Base-by-base conservation (phyloP, 64 coral and sea anemone species). In the Stichodactyla mertensii region DNA sequence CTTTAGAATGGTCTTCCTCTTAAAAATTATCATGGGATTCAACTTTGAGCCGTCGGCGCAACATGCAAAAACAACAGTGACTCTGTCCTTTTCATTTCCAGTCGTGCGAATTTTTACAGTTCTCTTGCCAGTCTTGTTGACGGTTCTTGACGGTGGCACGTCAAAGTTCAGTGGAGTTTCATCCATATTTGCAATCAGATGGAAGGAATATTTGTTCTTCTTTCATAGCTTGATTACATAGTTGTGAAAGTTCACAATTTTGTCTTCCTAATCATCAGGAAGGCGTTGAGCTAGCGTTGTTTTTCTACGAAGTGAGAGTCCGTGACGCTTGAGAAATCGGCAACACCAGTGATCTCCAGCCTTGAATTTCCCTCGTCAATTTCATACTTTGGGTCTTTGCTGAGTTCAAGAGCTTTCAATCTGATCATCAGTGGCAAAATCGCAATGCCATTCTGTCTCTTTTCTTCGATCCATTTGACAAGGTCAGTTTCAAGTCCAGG, bases 111-210 rank as follows among this genome's bases (percentile, higher is more conserved):
- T 86, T 55, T 86, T 86, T 16, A 84, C 64, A 16, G 80, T 89
- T 83, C 83, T 89, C 88, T 89, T 27, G 16, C 88, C 88, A 86
- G 61, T 71, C 55, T 80, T 86, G 84, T 86, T 78, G 10, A 91
- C 59, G 13, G 71, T 89, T 22, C 18, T 14, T 23, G 9, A 7
- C 57, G 59, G 27, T 55, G 56, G 83, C 64, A 77, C 58, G 45
- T 91, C 85, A 24, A 92, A 92, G 19, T 16, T 92, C 16, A 83
- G 51, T 19, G 85, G 90, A 64, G 85, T 92, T n/a, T 92, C 85
- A 82, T 93, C 92, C 87, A 90, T 90, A 84, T 93, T 93, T 45
- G 60, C 83, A 18, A 93, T 82, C 12, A 86, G 52, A 74, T 87
- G 84, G 54, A 83, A 36, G 31, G 57, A 74, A 69, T 92, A 92